Evolutionary conservation across 2,888 invertebrate genomes (phyloP), one percentile per base, ranked within the genome.

Genomic region (Beris morrisii): DNA sequence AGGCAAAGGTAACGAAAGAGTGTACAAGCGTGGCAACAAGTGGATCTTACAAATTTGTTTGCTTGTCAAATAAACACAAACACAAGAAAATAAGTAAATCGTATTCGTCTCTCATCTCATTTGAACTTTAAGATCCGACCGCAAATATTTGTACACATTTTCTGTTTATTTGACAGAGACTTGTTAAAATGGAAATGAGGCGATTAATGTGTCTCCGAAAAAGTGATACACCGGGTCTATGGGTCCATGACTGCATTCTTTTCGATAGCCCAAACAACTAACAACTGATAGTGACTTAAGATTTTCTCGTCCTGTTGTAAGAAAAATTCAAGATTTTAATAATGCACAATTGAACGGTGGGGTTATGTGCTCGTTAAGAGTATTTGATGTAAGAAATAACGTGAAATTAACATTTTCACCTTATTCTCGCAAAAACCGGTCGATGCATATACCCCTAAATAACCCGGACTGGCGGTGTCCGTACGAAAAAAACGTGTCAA

Each of bases 111-210:
- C n/a, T 38, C 38, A 9, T 22, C 38, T 9, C 38, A 9, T 38
- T 38, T 38, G 38, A 38, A 38, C 58, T 31, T 57, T 22, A 46
- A 59, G 31, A 61, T 61, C 61, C 38, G 30, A 52, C 32, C 52
- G 61, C 52, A 61, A 61, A 61, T 61, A 61, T 61, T 61, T 61
- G 61, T 61, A 52, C 50, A 52, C 38, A 15, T 52, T 61, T 52
- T 38, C 50, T 61, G 61, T 61, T 61, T 61, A 61, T 68, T 68
- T 69, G 66, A 64, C 69, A 64, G 59, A 56, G 43, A 46, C 58
- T 69, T 66, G 69, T 69, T 69, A 66, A 69, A 66, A 69, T 69
- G 69, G 66, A 69, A 69, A 69, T 69, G 69, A 69, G 69, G 64
- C 69, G 69, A 66, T 69, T 66, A 69, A 69, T 66, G 65, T 46